Evolutionary conservation across 1,140 invertebrate genomes (phyloP), one percentile per base, ranked within the genome.

Genomic region (Amyelois transitella): DNA sequence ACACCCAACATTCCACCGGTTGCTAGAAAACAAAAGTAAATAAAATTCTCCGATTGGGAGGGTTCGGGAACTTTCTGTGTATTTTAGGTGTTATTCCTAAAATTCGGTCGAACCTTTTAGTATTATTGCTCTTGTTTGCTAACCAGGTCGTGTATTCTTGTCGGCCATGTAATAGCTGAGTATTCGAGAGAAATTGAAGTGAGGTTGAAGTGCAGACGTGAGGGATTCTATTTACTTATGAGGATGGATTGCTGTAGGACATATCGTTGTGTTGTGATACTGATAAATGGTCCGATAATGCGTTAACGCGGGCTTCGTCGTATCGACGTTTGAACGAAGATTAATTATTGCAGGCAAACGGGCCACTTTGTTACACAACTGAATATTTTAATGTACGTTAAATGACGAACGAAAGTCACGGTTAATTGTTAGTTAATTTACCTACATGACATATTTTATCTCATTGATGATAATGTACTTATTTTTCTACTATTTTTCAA

Each of bases 1-100:
- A n/a, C 51, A 21, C 25, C 25, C 18, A 44, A 53, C 45, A 38
- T 38, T 19, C 28, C 25, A 48, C 21, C 24, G n/a, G 38, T 20
- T 28, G 43, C 20, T 17, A 22, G 43, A 58, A 49, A 14, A n/a
- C 22, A 17, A 58, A 54, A 54, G 43, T 24, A 54, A 54, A 58
- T 58, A 47, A 20, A 45, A 43, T 28, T 8, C 22, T 43, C 6
- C 47, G 52, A 47, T 52, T 18, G 22, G 47, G 17, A 14, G 32
- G 32, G 32, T 38, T 14, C 12, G 1, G 32, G 17, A 38, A 38
- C 12, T 38, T 38, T 14, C 32, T 38, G 32, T 38, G 32, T 45
- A 45, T 45, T 45, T 45, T 45, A 12, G 43, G 19, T 20, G 43
- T 45, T 19, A 45, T 45, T 45, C 19, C 43, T 45, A 45, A 45